Evolutionary conservation across 2,113 vertebrate genomes (phyloP), one percentile per base, ranked within the genome.

Genomic region (Chionis minor): DNA sequence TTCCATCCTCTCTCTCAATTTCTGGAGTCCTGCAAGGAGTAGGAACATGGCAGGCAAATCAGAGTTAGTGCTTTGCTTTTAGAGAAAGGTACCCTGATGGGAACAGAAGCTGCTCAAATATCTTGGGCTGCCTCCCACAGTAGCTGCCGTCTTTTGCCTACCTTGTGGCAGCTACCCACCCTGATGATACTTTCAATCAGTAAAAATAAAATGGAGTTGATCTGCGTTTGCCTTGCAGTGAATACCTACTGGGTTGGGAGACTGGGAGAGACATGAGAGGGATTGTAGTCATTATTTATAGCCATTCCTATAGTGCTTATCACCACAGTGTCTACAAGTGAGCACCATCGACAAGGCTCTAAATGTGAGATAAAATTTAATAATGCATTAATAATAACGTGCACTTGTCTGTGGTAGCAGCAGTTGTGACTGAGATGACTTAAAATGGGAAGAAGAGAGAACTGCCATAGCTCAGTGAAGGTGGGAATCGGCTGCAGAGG

Each of bases 281-380:
- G 52, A 73, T 49, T 75, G 33, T 83, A 96, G 96, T 90, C 44
- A 95, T 97, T 97, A 97, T 97, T 97, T 95, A 97, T 95, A 88
- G 81, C 56, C 24, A 26, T 88, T 93, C 56, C 93, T 97, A 71
- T 73, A 82, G 73, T 72, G 85, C 85, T 92, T 92, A 92, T 95
- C 87, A 71, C 85, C 85, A 95, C 40, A 80, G 73, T 88, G 54
- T 88, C 82, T 92, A 67, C 81, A 91, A 96, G 87, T 22, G 51
- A 92, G 91, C 65, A 78, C 78, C 85, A 82, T 86, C 1, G n/a
- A 93, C 75, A 92, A 71, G 80, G 73, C 91, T 97, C 62, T 90
- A 95, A 95, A 93, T 95, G 82, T 47, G 87, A 90, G 88, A 85
- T 94, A 96, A 96, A 95, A 95, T 95, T 97, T 95, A 94, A 92